Percentiles rank a stretch among this genome's conserved stretches.
phyloP scores from a whole-genome alignment of 2,888 invertebrate species.

The Caenorhabditis sp. region DNA sequence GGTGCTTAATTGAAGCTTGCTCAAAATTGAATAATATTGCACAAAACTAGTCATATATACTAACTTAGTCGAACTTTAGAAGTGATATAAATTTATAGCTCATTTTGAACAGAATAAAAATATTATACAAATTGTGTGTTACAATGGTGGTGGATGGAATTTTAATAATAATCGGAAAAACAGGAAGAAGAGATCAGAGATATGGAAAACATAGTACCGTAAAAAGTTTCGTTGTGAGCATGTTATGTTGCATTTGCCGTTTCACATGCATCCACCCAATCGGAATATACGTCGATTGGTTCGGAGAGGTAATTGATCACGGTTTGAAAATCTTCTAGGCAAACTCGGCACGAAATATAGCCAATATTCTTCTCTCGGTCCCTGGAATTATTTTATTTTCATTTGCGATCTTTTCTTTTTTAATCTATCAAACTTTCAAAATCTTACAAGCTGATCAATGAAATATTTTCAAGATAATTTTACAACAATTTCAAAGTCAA shows the following conservation, averaged over 20 bases:
- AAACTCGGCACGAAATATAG: slow-evolving; percentile 91
- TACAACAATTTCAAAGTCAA: too few species aligned
- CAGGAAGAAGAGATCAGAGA: slow-evolving; percentile 6
- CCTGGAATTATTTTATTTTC: slow-evolving; percentile 75
- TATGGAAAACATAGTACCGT: slow-evolving; percentile 1
- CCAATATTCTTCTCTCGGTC: slow-evolving; percentile 93
- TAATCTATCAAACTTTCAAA: too few species aligned
- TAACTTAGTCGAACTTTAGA: background rate
- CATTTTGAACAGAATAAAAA: slow-evolving; percentile 14
- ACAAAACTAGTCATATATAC: slow-evolving; percentile 2
- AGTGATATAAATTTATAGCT: slow-evolving; percentile 18
- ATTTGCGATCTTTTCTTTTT: too few species aligned
- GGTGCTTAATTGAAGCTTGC: slow-evolving; percentile 83
- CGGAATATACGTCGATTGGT: slow-evolving; percentile 97
- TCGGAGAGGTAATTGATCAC: slow-evolving; percentile 92
- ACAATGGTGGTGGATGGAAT: slow-evolving; percentile 6
- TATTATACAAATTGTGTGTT: slow-evolving; percentile 12
- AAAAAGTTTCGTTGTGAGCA: slow-evolving; percentile 8
- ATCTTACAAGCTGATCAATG: too few species aligned
- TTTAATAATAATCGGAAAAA: background rate
- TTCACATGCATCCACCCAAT: slow-evolving; percentile 99
- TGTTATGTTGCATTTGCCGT: slow-evolving; percentile 77
- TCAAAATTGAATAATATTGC: slow-evolving; percentile 21
- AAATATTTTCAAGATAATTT: too few species aligned
- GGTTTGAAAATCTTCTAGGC: slow-evolving; percentile 87